Percentiles rank a stretch among this genome's conserved stretches.
phyloP scores from a whole-genome alignment of 2,888 invertebrate species.

The Alloplasta piceator region DNA sequence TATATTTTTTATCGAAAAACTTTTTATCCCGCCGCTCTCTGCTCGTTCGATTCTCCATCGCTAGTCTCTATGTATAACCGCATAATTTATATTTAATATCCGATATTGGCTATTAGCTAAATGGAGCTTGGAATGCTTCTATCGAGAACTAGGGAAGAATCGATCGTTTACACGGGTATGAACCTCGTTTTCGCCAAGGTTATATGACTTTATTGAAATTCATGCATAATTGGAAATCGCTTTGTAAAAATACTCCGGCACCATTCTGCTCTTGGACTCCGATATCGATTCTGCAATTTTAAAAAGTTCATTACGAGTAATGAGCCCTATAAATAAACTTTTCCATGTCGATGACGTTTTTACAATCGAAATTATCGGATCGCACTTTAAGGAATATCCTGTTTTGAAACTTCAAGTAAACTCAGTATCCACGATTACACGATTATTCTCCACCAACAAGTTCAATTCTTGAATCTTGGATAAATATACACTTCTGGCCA shows the following conservation, averaged over 20 bases:
- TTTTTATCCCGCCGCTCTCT: constrained; percentile 16
- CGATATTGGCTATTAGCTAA: constrained; percentile 59
- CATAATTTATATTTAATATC: constrained; percentile 64
- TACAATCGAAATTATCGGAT: too few relatives aligned
- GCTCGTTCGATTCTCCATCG: background rate
- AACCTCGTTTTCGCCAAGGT: constrained; percentile 16
- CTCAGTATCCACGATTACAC: too few relatives aligned
- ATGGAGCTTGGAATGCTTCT: constrained; percentile 33
- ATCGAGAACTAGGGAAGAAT: constrained; percentile 35
- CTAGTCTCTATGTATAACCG: constrained; percentile 35
- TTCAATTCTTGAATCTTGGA: too few relatives aligned
- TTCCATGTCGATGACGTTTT: too few relatives aligned
- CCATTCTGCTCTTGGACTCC: background rate
- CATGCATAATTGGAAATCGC: constrained; percentile 41
- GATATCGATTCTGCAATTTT: constrained; percentile 43
- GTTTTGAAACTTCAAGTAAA: too few relatives aligned
- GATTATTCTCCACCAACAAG: too few relatives aligned
- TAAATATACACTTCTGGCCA: too few relatives aligned
- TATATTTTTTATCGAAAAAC: constrained; percentile 55
- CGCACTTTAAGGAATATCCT: too few relatives aligned
- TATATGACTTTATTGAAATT: constrained; percentile 44
- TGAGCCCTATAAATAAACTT: background rate
- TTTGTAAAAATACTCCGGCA: constrained; percentile 20
- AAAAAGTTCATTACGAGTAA: background rate
- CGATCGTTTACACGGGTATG: constrained; percentile 31